Conservation (phyloP, 1,140 invertebrate genomes). For the Camponotus pennsylvanicus region DNA sequence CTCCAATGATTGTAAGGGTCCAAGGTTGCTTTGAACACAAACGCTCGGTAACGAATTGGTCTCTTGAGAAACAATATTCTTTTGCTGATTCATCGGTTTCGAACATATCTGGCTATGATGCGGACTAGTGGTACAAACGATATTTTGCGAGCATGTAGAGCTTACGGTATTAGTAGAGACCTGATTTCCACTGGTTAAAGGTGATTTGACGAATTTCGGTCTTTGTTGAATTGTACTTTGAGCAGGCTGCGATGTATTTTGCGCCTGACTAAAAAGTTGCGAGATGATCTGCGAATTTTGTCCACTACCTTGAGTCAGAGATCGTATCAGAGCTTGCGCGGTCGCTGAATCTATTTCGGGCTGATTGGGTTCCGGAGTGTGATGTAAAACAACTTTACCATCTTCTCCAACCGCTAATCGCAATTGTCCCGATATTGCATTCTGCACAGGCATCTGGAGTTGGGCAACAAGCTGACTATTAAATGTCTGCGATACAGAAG, state of each 20-base stretch:
- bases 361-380: conserved; percentile 84
- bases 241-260: conserved; percentile 75
- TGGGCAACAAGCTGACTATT: conserved; percentile 83
- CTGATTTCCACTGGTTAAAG: conserved; percentile 63
- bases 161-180: conserved; percentile 64
- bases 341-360: conserved; percentile 84
- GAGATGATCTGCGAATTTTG: conserved; percentile 85
- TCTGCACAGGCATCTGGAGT: conserved; percentile 84
- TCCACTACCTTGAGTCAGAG: conserved; percentile 81
- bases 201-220: conserved; percentile 80
- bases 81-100: conserved; percentile 74
- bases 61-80: conserved; percentile 66
- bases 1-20: conserved; percentile 68
- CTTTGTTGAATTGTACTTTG: conserved; percentile 70
- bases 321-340: conserved; percentile 83
- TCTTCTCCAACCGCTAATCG: conserved; percentile 86
- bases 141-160: conserved; percentile 74
- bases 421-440: conserved; percentile 83
- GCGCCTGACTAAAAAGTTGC: conserved; percentile 81
- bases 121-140: conserved; percentile 75
- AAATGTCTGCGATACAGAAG: conserved; percentile 75
- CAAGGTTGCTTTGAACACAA: conserved; percentile 65
- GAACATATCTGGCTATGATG: conserved; percentile 76
- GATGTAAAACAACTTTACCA: conserved; percentile 86
- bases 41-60: conserved; percentile 66